Evolutionary conservation across 2,113 vertebrate genomes (phyloP).

Genomic region (Eclectus roratus): DNA sequence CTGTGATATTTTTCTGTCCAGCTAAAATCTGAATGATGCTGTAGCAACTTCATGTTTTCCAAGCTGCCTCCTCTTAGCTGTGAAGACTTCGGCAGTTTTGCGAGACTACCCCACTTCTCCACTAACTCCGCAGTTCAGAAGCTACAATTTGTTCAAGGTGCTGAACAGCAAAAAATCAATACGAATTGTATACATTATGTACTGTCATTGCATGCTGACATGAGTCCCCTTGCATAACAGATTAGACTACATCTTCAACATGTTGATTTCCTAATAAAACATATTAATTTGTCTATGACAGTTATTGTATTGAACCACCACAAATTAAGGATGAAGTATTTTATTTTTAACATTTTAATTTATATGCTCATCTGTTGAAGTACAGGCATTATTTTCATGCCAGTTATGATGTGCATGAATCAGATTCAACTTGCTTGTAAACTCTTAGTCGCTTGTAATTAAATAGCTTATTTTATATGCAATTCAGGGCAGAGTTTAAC

Average conservation of each 20-base stretch:
- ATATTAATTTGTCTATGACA: conserved; percentile 47
- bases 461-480: conserved; percentile 31
- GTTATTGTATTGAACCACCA: conserved; percentile 27
- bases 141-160: not conserved
- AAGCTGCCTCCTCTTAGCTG: not conserved
- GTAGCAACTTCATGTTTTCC: not conserved
- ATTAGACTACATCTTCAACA: conserved; percentile 25
- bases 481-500: not conserved
- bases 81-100: not conserved
- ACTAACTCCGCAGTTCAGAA: not conserved
- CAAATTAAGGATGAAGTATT: conserved; percentile 40
- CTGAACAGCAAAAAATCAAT: not conserved
- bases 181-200: not conserved
- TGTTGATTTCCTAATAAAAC: conserved; percentile 38
- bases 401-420: conserved; percentile 36
- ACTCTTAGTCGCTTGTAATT: conserved; percentile 34
- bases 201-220: not conserved
- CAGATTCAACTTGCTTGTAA: conserved; percentile 30
- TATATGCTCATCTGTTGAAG: conserved; percentile 33
- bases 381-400: conserved; percentile 11
- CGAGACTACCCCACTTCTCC: not conserved
- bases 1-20: not conserved
- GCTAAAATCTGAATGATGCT: not conserved
- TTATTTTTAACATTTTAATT: conserved; percentile 50
- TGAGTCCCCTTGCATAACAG: not conserved